phyloP scores from a whole-genome alignment of 2,888 invertebrate genomes.

The Drosophila sordidula region DNA sequence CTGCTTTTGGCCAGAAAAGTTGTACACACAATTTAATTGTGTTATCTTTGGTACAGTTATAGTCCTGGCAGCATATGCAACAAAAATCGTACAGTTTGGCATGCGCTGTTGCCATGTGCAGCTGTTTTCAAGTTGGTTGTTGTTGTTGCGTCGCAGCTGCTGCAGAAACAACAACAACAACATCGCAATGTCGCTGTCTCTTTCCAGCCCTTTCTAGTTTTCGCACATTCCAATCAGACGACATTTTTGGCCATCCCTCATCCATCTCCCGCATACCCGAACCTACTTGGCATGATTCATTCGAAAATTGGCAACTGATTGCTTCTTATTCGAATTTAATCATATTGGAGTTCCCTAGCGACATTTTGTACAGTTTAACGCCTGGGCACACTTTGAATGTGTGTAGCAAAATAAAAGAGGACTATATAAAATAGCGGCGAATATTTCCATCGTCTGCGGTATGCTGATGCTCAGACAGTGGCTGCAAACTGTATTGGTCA shows the following conservation, averaged over 20 bases:
- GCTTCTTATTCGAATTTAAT: slow-evolving; percentile 17
- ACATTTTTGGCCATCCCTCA: slow-evolving; percentile 27
- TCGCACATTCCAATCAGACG: slow-evolving; percentile 43
- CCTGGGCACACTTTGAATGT: not conserved
- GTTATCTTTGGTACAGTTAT: slow-evolving; percentile 60
- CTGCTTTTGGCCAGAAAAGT: not conserved
- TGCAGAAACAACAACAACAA: slow-evolving; percentile 35
- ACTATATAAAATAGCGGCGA: not conserved
- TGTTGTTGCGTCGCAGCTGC: slow-evolving; percentile 71
- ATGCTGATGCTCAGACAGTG: slow-evolving; percentile 16
- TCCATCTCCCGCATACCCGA: not conserved
- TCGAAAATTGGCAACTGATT: not conserved
- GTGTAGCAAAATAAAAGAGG: not conserved
- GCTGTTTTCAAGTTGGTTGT: slow-evolving; percentile 67
- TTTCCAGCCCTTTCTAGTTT: slow-evolving; percentile 21
- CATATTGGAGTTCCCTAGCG: not conserved
- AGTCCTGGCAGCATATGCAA: slow-evolving; percentile 20
- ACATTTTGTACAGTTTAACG: slow-evolving; percentile 12
- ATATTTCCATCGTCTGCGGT: slow-evolving; percentile 14
- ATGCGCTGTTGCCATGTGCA: slow-evolving; percentile 51
- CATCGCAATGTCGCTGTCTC: slow-evolving; percentile 13
- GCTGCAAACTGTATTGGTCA: slow-evolving; percentile 15
- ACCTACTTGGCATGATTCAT: slow-evolving; percentile 35
- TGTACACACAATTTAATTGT: slow-evolving; percentile 1
- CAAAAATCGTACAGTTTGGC: slow-evolving; percentile 53